Evolutionary conservation across 2,113 vertebrate genomes (phyloP).

Genomic region (Rhabdomys dilectus): DNA sequence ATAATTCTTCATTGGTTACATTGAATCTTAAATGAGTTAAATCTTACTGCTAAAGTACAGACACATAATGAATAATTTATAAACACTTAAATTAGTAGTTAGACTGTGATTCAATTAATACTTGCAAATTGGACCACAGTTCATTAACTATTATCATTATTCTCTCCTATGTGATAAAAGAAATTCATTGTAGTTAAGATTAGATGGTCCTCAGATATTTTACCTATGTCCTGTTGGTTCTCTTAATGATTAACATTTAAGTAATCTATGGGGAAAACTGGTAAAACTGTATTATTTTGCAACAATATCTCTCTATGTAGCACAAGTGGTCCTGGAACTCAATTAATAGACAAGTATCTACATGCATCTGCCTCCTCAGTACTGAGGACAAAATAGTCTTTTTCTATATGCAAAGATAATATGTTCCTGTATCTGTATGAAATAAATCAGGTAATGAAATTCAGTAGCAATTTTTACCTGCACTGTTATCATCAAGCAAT

Average conservation of each 20-base stretch:
- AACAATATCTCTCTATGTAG: neutral
- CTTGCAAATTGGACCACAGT: conserved; percentile 25
- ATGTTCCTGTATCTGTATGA: neutral
- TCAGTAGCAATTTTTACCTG: neutral
- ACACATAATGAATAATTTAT: conserved; percentile 13
- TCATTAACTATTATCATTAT: conserved; percentile 39
- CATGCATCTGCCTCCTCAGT: neutral
- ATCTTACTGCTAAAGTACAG: conserved; percentile 19
- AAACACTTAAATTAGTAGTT: conserved; percentile 42
- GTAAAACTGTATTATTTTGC: neutral
- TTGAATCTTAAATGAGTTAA: conserved; percentile 7
- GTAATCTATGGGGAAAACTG: neutral
- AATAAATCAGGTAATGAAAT: neutral
- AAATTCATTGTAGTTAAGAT: conserved; percentile 36
- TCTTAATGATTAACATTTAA: neutral
- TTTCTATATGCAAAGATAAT: neutral
- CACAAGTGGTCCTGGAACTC: neutral
- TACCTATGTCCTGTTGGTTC: neutral
- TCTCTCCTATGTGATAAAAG: conserved; percentile 27
- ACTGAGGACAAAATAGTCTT: neutral
- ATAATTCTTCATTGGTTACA: conserved; percentile 28
- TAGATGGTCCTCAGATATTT: neutral
- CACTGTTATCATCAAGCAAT: neutral
- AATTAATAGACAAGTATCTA: neutral
- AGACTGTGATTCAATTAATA: conserved; percentile 37